A percentile compares a stretch with the other conserved stretches of the same genome.
These are phyloP conservation scores for Camponotus floridanus DNA, from an alignment of 1,140 invertebrate species.

Conservation along the genomic window DNA sequence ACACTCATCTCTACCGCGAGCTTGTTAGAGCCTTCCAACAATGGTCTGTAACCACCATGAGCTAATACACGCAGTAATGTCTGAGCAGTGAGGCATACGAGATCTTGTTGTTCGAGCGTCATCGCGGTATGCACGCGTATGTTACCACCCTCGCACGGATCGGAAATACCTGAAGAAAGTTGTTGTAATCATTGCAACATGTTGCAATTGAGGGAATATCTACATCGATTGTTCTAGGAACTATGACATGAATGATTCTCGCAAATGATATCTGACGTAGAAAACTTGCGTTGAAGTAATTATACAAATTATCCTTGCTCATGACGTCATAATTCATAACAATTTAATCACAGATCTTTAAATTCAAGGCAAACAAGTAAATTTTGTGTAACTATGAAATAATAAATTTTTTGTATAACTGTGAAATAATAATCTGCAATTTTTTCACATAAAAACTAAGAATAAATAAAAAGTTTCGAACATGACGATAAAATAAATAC, in stretches of 20 bases:
- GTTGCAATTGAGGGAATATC: not conserved
- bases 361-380: not conserved
- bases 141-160: constrained; percentile 96
- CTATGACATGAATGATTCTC: not conserved
- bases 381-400: too few species aligned
- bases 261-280: not conserved
- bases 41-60: constrained; percentile 96
- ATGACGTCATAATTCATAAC: not conserved
- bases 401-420: not conserved
- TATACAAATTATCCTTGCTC: constrained; percentile 26
- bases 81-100: constrained; percentile 95
- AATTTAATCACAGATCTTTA: not conserved
- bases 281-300: not conserved
- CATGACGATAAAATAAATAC: too few species aligned
- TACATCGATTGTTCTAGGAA: not conserved
- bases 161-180: constrained; percentile 90
- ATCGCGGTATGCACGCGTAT: constrained; percentile 96
- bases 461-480: too few species aligned
- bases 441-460: too few species aligned
- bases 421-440: too few species aligned
- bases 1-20: constrained; percentile 94
- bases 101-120: constrained; percentile 97
- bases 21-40: constrained; percentile 91
- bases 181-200: not conserved
- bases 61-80: constrained; percentile 95